phyloP scores from a whole-genome alignment of 2,113 vertebrate genomes.

The Nibea albiflora region DNA sequence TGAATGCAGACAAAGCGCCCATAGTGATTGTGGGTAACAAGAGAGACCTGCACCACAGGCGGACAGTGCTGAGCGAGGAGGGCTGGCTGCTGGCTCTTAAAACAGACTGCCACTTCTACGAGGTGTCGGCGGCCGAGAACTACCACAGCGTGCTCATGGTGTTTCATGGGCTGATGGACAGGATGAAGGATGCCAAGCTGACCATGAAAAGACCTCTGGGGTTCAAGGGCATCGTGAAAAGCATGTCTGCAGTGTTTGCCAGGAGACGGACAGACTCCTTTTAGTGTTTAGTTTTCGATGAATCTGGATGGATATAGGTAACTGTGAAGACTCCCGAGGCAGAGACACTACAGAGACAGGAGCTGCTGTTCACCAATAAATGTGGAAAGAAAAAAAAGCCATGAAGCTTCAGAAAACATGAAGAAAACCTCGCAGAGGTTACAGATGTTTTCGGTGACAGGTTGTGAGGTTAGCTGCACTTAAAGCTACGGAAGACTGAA shows the following conservation, averaged over 20 bases:
- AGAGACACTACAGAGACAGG: background rate
- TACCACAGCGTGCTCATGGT: conserved; percentile 88
- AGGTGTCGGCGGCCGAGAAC: conserved; percentile 89
- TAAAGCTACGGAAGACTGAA: background rate
- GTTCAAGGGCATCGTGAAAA: conserved; percentile 88
- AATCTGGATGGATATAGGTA: conserved; percentile 22
- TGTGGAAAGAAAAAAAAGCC: conserved; percentile 11
- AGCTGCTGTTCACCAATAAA: background rate
- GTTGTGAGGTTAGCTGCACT: conserved; percentile 3
- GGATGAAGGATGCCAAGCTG: conserved; percentile 83
- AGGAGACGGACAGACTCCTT: conserved; percentile 88
- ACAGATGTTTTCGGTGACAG: conserved; percentile 1
- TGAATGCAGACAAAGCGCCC: conserved; percentile 83
- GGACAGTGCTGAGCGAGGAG: conserved; percentile 88
- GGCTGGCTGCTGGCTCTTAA: conserved; percentile 87
- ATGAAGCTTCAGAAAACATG: conserved; percentile 13
- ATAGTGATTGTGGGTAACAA: conserved; percentile 91
- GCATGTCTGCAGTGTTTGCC: conserved; percentile 87
- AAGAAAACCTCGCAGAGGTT: background rate
- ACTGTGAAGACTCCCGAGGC: background rate
- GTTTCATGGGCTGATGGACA: conserved; percentile 86
- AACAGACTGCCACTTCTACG: conserved; percentile 88
- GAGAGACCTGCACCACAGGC: conserved; percentile 85
- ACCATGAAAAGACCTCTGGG: conserved; percentile 82
- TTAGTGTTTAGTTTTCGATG: conserved; percentile 61